A percentile compares a stretch with the other conserved stretches of the same genome.
These are phyloP conservation scores for Cherax quadricarinatus DNA, from an alignment of 1,140 invertebrate genomes.

Conservation along the genomic window DNA sequence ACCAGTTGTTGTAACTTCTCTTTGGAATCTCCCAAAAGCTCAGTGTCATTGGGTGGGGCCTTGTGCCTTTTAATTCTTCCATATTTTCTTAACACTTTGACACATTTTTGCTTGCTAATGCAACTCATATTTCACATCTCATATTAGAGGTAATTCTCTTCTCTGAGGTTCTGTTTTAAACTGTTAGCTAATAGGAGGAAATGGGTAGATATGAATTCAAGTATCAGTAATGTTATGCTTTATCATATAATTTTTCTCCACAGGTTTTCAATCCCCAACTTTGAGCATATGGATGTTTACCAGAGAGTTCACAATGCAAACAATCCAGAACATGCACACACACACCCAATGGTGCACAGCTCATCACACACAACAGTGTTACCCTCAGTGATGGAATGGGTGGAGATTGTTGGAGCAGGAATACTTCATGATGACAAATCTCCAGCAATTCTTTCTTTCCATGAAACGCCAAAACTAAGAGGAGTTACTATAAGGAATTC, in stretches of 20 bases:
- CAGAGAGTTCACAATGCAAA: constrained; percentile 85
- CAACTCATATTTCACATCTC: too few species aligned
- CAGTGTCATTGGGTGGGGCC: too few species aligned
- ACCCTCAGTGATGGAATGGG: constrained; percentile 88
- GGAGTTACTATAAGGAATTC: constrained; percentile 90
- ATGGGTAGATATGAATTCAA: too few species aligned
- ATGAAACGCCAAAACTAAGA: constrained; percentile 88
- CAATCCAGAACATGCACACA: constrained; percentile 50
- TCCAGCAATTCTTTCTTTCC: constrained; percentile 92
- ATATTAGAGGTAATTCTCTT: too few species aligned
- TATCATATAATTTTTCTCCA: not conserved
- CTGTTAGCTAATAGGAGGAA: too few species aligned
- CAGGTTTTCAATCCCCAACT: constrained; percentile 88
- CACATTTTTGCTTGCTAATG: too few species aligned
- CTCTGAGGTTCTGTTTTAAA: too few species aligned
- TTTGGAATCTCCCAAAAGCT: too few species aligned
- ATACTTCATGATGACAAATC: constrained; percentile 96
- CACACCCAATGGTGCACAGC: constrained; percentile 51
- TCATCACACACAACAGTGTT: constrained; percentile 50
- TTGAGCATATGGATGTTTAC: constrained; percentile 91
- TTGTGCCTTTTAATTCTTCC: too few species aligned
- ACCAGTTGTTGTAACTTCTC: too few species aligned
- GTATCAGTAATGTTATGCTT: not conserved
- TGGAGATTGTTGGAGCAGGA: constrained; percentile 95
- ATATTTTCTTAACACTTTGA: too few species aligned